phyloP scores from a whole-genome alignment of 2,113 vertebrate species.

The Pseudopodoces humilis region DNA sequence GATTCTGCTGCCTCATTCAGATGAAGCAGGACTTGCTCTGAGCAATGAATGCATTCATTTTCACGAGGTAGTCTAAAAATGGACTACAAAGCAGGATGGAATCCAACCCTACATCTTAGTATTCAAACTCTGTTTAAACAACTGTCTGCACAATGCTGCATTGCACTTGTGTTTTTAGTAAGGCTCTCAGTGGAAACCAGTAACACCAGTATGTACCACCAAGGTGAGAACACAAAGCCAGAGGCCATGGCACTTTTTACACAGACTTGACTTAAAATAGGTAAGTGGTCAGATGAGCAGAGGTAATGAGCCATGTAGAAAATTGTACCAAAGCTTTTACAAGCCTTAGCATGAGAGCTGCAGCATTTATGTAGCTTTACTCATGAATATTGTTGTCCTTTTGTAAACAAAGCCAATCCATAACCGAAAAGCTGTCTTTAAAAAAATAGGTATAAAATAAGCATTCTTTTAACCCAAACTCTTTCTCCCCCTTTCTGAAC shows the following conservation, averaged over 20 bases:
- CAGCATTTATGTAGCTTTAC: not conserved
- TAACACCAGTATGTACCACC: not conserved
- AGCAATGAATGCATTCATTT: not conserved
- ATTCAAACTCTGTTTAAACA: not conserved
- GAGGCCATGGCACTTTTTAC: not conserved
- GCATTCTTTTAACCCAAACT: not conserved
- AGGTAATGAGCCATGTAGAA: not conserved
- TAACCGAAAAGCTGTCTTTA: not conserved
- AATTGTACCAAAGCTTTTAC: not conserved
- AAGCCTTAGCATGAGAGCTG: not conserved
- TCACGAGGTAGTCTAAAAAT: not conserved
- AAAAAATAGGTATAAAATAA: rapidly evolving
- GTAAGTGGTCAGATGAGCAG: not conserved
- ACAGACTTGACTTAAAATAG: not conserved
- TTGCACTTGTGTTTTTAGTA: not conserved
- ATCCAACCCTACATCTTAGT: not conserved
- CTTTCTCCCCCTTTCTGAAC: not conserved
- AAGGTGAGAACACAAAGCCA: not conserved
- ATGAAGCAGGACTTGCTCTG: constrained; percentile 7
- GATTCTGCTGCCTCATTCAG: not conserved
- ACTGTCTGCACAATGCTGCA: not conserved
- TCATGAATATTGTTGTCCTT: not conserved
- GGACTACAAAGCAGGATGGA: not conserved
- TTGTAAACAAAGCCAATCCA: not conserved
- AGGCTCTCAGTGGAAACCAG: not conserved